phyloP scores from a whole-genome alignment of 2,888 invertebrate species.

The Anaspis maculata region DNA sequence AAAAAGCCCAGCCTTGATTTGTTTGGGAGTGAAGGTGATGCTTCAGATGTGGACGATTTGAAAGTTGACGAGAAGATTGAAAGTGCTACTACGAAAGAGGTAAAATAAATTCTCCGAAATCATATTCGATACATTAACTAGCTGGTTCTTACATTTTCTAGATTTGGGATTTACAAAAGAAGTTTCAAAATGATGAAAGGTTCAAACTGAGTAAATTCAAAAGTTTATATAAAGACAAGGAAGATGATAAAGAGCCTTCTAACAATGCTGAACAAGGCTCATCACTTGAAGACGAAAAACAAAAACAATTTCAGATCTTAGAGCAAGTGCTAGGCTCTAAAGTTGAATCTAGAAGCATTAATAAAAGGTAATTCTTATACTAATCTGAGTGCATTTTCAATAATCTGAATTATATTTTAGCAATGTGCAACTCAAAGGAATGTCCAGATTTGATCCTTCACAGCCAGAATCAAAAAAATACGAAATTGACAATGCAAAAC shows the following conservation, averaged over 20 bases:
- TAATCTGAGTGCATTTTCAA: too few relatives aligned
- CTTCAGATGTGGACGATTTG: conserved; percentile 36
- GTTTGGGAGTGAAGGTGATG: conserved; percentile 26
- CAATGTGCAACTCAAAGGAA: conserved; percentile 38
- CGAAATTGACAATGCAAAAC: conserved; percentile 20
- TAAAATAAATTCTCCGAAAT: too few relatives aligned
- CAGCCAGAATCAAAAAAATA: conserved; percentile 58
- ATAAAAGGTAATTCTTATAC: conserved; percentile 12
- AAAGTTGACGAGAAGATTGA: conserved; percentile 45
- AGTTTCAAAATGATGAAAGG: conserved; percentile 66
- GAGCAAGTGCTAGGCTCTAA: conserved; percentile 40
- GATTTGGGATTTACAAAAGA: too few relatives aligned
- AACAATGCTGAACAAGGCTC: conserved; percentile 23
- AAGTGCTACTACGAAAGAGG: conserved; percentile 53
- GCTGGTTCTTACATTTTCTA: too few relatives aligned
- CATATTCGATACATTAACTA: too few relatives aligned
- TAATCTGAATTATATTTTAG: too few relatives aligned
- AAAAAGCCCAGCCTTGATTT: neutral
- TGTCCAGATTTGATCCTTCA: conserved; percentile 60
- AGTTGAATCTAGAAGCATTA: conserved; percentile 11
- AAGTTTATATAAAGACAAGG: conserved; percentile 58
- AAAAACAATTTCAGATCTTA: conserved; percentile 45
- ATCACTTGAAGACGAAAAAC: conserved; percentile 31
- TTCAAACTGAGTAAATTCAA: conserved; percentile 69
- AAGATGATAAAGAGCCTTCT: conserved; percentile 29